phyloP scores from a whole-genome alignment of 2,797 vertebrate genomes.

The Cheirogaleus major region DNA sequence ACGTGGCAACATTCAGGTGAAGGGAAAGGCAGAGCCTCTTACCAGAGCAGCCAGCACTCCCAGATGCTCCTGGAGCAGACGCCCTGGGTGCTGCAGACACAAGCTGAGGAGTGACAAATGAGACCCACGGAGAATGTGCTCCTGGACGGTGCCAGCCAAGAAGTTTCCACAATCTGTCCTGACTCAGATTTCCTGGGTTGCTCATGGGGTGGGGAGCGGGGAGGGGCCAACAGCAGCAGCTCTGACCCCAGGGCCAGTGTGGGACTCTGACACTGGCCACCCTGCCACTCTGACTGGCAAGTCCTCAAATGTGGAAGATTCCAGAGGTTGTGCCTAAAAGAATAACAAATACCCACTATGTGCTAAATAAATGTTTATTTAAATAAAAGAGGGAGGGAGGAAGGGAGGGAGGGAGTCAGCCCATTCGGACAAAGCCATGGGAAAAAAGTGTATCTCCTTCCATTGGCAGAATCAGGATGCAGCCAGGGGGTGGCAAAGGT shows the following conservation, averaged over 20 bases:
- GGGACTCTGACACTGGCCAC: neutral
- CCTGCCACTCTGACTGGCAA: neutral
- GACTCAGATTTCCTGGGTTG: neutral
- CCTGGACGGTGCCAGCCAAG: neutral
- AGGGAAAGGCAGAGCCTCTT: neutral
- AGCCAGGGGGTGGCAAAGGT: neutral
- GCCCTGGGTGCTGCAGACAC: neutral
- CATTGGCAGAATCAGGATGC: neutral
- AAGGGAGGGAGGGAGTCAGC: neutral
- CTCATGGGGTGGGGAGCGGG: too few species aligned
- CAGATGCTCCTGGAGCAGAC: neutral
- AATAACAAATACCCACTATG: neutral
- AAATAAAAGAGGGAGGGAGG: neutral
- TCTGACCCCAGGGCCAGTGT: fast-evolving
- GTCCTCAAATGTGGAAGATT: neutral
- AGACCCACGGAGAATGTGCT: neutral
- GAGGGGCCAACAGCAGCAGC: neutral
- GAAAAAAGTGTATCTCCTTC: neutral
- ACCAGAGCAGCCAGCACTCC: neutral
- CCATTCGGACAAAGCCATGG: neutral
- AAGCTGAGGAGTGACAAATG: neutral
- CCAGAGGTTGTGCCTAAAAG: neutral
- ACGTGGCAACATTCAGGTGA: fast-evolving
- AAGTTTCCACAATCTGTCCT: neutral
- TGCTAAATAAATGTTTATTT: neutral